phyloP scores from a whole-genome alignment of 2,888 invertebrate species.

The Gandaritis pyraliata region DNA sequence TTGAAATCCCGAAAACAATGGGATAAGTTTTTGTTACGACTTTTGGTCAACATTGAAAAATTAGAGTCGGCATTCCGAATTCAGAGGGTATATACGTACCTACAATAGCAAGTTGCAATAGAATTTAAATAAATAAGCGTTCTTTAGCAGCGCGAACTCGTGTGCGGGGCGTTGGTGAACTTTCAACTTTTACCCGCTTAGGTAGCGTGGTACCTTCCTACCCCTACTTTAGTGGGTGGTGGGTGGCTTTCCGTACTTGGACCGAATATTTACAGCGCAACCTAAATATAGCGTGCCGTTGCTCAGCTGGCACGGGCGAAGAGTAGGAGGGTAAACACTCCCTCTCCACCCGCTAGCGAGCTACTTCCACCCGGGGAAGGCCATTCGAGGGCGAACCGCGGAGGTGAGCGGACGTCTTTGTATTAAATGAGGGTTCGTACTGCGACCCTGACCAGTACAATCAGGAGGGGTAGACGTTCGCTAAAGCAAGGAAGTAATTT shows the following conservation, averaged over 20 bases:
- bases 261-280: constrained; percentile 83
- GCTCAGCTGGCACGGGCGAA: constrained; percentile 79
- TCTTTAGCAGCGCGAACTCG: constrained; percentile 74
- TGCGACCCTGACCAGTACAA: constrained; percentile 75
- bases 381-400: constrained; percentile 71
- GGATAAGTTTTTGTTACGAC: constrained; percentile 55
- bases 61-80: constrained; percentile 70
- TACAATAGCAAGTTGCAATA: constrained; percentile 85
- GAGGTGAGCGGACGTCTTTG: constrained; percentile 71
- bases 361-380: constrained; percentile 58
- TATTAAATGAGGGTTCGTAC: constrained; percentile 56
- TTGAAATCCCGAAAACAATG: constrained; percentile 64
- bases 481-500: constrained; percentile 61
- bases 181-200: constrained; percentile 82
- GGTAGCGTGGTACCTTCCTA: constrained; percentile 57
- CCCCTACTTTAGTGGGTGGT: constrained; percentile 47
- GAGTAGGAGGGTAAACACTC: constrained; percentile 76
- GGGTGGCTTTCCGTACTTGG: constrained; percentile 76
- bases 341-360: constrained; percentile 54
- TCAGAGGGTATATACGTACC: constrained; percentile 74
- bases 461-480: constrained; percentile 66
- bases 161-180: constrained; percentile 79
- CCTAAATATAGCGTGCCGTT: constrained; percentile 83
- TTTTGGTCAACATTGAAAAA: constrained; percentile 66
- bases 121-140: constrained; percentile 83